These are phyloP conservation scores for Heliconius hewitsoni DNA, from an alignment of 1,140 invertebrate genomes.

Conservation along the genomic window DNA sequence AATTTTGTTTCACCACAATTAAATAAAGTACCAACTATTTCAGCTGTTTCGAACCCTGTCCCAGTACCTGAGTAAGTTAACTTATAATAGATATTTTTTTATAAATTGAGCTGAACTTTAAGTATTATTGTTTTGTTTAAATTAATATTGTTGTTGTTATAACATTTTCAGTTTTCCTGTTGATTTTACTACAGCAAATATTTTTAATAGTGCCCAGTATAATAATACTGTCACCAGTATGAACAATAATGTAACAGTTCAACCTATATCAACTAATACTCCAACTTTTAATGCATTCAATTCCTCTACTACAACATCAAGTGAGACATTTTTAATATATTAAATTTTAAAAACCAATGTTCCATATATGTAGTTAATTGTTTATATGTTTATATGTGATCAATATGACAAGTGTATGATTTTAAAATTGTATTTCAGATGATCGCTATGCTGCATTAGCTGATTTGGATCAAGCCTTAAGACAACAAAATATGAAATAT, in stretches of 20 bases:
- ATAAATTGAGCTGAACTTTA: not conserved
- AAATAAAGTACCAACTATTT: slow-evolving; percentile 44
- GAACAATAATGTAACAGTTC: slow-evolving; percentile 59
- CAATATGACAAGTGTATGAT: slow-evolving; percentile 17
- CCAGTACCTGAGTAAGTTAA: slow-evolving; percentile 72
- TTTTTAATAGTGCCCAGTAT: slow-evolving; percentile 79
- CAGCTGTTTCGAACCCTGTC: slow-evolving; percentile 42
- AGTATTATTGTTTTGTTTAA: not conserved
- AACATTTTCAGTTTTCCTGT: slow-evolving; percentile 76
- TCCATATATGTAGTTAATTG: not conserved
- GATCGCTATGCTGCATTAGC: slow-evolving; percentile 80
- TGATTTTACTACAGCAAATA: slow-evolving; percentile 78
- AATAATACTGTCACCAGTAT: slow-evolving; percentile 70
- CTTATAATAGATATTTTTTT: not conserved
- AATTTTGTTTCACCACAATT: slow-evolving; percentile 52
- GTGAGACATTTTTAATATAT: slow-evolving; percentile 49
- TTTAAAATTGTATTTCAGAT: slow-evolving; percentile 53
- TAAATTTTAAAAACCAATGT: not conserved
- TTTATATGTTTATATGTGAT: slow-evolving; percentile 19
- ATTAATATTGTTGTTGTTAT: slow-evolving; percentile 16
- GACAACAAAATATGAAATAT: slow-evolving; percentile 75
- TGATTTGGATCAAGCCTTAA: slow-evolving; percentile 75
- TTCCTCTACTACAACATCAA: slow-evolving; percentile 49
- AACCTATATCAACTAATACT: slow-evolving; percentile 45
- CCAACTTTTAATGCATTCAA: slow-evolving; percentile 61